Evolutionary conservation across 2,888 invertebrate genomes (phyloP), one percentile per base, ranked within the genome.

Genomic region (Choristoneura rosaceana): DNA sequence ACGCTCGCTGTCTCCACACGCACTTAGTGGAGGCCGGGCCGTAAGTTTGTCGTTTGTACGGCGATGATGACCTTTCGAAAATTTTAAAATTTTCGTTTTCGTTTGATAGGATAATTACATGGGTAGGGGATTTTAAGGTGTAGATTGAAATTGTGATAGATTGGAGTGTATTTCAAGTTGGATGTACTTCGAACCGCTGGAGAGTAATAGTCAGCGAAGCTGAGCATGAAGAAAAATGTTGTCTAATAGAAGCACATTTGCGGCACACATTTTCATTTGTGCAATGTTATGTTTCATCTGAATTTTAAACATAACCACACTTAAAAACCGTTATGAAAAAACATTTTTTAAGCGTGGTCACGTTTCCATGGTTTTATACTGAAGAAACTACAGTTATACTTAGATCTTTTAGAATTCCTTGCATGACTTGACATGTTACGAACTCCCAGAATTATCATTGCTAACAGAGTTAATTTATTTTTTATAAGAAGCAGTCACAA

Each of bases 21-120:
- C 38, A 7, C 38, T 4, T 38, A 1, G 4, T 38, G 7, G 7
- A 7, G 38, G 4, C 38, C 7, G 5, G 38, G 38, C 4, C 38
- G 38, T 86, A 83, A 25, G 25, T 25, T 25, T 25, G 25, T 25
- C 25, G 25, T 83, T 80, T 81, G 82, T 90, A 91, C 88, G 84
- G 82, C 88, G 84, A 73, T 84, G 85, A 87, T 87, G 88, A 91
- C 89, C 90, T 88, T 79, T 78, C 15, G 79, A 84, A 52, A 82
- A 82, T 84, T 80, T 78, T 77, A 71, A 68, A 76, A 69, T 75
- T 76, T 74, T 71, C 52, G 4, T 38, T 59, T 25, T 5, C 15
- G 14, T 59, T 70, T 64, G 64, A 70, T 70, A 45, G 38, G 47
- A 17, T 47, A 43, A 62, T 62, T 62, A 25, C 43, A n/a, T 62